Percentiles rank a stretch among this genome's conserved stretches.
Evolutionary conservation across 2,797 vertebrate species (phyloP).

Genomic region (Toxotes lorentzi): DNA sequence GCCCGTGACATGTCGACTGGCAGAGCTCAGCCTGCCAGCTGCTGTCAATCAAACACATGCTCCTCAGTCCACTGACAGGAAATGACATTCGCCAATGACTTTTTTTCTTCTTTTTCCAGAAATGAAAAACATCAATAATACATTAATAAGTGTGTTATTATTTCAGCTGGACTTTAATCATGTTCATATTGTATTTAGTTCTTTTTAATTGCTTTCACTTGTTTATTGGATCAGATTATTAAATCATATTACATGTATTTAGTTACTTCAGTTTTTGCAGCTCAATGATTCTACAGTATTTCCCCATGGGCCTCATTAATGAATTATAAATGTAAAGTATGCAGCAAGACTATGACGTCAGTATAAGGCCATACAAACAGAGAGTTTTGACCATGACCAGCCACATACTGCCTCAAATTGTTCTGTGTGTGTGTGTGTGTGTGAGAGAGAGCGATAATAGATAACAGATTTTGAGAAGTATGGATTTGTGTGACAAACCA

Average conservation of each 20-base stretch:
- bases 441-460: no score
- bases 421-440: neutral
- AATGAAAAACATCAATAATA: no score
- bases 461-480: no score
- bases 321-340: conserved; percentile 4
- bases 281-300: neutral
- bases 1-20: neutral
- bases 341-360: neutral
- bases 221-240: neutral
- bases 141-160: no score
- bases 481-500: no score
- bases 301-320: neutral
- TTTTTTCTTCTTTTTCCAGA: no score
- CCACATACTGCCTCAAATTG: neutral
- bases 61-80: no score
- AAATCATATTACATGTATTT: no score
- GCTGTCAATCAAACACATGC: no score
- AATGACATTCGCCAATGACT: no score
- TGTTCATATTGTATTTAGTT: neutral
- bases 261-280: neutral
- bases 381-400: neutral
- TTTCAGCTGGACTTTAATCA: neutral
- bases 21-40: neutral
- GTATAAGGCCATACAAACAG: neutral
- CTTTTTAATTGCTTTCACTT: neutral